Base-by-base conservation (phyloP, 2,888 invertebrate genomes). In the Gastracanthus pulcherrimus region DNA sequence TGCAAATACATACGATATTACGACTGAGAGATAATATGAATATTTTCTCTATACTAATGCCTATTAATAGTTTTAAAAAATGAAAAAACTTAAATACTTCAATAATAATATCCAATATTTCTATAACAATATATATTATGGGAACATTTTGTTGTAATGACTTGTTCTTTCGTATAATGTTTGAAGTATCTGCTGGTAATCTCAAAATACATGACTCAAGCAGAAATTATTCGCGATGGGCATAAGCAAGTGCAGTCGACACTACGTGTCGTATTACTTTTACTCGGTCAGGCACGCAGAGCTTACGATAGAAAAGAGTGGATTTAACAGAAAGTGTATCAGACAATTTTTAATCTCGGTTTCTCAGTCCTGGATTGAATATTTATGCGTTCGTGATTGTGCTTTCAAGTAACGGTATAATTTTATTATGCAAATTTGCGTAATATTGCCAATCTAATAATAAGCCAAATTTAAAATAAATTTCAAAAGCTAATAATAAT, bases 161-260 rank as follows among this genome's bases (percentile, higher is more conserved):
- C n/a, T n/a, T n/a, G n/a, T n/a, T n/a, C n/a, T n/a, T n/a, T n/a
- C n/a, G n/a, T n/a, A n/a, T n/a, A n/a, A n/a, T n/a, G n/a, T n/a
- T n/a, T n/a, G n/a, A n/a, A n/a, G n/a, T n/a, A n/a, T n/a, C 45
- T n/a, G 45, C 13, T 41, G 23, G 31, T 34, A 58, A 80, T 74
- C 74, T 67, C 34, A 2, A 75, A 75, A 55, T 13, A 41, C 62
- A 41, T 80, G 80, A 80, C 38, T 80, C 80, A 70, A 62, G 70
- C 64, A 48, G 55, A 76, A 76, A 80, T 80, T 26, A 70, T 70
- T 51, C 64, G 48, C 70, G 78, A 66, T 41, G 45, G 26, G 11
- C 29, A 41, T n/a, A 26, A 26, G 69, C 67, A 64, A 62, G 67
- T 76, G 70, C 55, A 76, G 69, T 69, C 69, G 69, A 75, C 51